Base-by-base conservation (phyloP, 2,113 vertebrate genomes). In the Nesogale talazaci region DNA sequence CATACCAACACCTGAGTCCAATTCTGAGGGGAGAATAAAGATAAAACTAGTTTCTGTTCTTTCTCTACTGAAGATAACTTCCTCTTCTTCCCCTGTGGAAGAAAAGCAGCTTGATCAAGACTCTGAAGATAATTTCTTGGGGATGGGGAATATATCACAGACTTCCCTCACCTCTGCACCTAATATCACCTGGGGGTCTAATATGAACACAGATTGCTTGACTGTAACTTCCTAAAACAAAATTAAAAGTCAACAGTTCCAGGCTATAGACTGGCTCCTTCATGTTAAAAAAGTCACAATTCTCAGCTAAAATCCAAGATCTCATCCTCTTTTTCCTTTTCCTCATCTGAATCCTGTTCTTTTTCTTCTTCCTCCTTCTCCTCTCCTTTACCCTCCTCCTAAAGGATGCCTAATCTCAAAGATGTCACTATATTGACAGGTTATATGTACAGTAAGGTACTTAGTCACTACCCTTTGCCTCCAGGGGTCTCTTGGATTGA, bases 401-500 rank as follows among this genome's bases (percentile, higher is more conserved):
- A n/a, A n/a, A n/a, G n/a, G n/a, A n/a, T 10, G 9, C 3, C 59
- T 79, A 42, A 40, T 78, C 17, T 22, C 11, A 52, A 72, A 86
- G 25, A 52, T 4, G 31, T 52, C 65, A 0, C 14, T 3, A 57
- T 38, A 67, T 29, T 72, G n/a, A 0, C 95, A 38, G 23, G 14
- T 1, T 42, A 46, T 78, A 34, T 16, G 10, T 40, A 90, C 70
- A 12, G 25, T 69, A 76, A 94, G n/a, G 20, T 76, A 69, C 20
- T 93, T 83, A 70, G n/a, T 57, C 63, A 94, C n/a, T 94, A 96
- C 22, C 52, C 72, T 15, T 63, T 97, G 83, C 97, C 97, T 86
- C 93, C 91, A 59, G 96, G 97, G 10, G 88, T 96, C 76, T 95
- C 93, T 67, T 97, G 97, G 96, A 95, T 97, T 77, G 94, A 97